Conservation (phyloP, 2,888 invertebrate species). For the Parascotia fuliginaria region DNA sequence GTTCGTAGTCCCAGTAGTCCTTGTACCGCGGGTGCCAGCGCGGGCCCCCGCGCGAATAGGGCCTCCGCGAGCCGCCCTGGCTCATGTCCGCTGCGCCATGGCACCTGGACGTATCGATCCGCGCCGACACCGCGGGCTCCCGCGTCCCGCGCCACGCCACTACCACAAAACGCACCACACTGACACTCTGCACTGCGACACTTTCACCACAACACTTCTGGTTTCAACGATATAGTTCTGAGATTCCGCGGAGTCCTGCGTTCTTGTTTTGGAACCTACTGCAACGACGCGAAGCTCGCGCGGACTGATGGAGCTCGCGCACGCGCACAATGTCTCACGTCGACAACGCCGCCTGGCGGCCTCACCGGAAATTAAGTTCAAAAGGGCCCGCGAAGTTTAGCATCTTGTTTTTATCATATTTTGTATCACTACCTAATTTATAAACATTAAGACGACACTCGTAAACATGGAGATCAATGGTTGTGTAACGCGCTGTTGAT, state of each 20-base stretch:
- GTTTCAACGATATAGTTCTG: slow-evolving; percentile 41
- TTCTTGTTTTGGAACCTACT: slow-evolving; percentile 64
- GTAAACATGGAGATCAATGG: slow-evolving; percentile 4
- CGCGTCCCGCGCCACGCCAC: slow-evolving; percentile 43
- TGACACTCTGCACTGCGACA: slow-evolving; percentile 67
- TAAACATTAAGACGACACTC: slow-evolving; percentile 7
- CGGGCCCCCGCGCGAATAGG: slow-evolving; percentile 80
- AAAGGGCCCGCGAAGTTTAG: slow-evolving; percentile 71
- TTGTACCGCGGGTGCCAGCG: slow-evolving; percentile 83
- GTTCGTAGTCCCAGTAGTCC: slow-evolving; percentile 83
- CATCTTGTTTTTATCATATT: slow-evolving; percentile 35
- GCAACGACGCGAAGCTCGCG: slow-evolving; percentile 71
- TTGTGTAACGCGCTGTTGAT: slow-evolving; percentile 8
- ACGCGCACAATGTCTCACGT: slow-evolving; percentile 64
- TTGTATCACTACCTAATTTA: slow-evolving; percentile 4
- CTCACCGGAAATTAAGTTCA: slow-evolving; percentile 50
- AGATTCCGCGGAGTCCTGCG: slow-evolving; percentile 58
- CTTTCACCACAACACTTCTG: slow-evolving; percentile 44
- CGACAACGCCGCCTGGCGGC: slow-evolving; percentile 54
- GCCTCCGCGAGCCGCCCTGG: slow-evolving; percentile 79
- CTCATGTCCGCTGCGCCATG: slow-evolving; percentile 78
- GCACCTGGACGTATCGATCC: slow-evolving; percentile 67
- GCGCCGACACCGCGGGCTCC: slow-evolving; percentile 56
- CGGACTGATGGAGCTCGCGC: slow-evolving; percentile 61
- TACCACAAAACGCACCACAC: slow-evolving; percentile 37